phyloP scores from a whole-genome alignment of 1,140 invertebrate genomes.

The Drosophila sulfurigaster region DNA sequence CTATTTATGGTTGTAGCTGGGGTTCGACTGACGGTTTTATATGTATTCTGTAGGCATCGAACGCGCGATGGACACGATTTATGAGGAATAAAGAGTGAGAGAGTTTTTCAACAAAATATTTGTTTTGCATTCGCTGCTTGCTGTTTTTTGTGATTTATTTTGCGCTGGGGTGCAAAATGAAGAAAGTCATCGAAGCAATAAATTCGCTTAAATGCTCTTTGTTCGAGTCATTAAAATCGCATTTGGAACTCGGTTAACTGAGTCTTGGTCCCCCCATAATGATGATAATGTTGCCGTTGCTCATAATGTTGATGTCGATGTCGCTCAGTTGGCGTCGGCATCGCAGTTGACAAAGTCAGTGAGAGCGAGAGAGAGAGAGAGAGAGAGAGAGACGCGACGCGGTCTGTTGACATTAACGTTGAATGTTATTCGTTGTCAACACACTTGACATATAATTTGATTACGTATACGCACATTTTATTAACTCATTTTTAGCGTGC shows the following conservation, averaged over 20 bases:
- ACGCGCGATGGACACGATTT: conserved; percentile 7
- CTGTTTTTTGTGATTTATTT: neutral
- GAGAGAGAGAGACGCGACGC: neutral
- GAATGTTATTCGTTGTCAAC: conserved; percentile 78
- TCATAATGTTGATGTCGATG: conserved; percentile 34
- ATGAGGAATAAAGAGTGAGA: neutral
- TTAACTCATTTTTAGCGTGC: conserved; percentile 77
- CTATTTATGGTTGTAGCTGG: conserved; percentile 7
- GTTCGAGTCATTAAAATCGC: conserved; percentile 81
- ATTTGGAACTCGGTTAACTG: conserved; percentile 60
- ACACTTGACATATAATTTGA: conserved; percentile 84
- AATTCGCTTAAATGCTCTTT: conserved; percentile 78
- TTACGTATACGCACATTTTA: conserved; percentile 83
- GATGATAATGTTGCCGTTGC: conserved; percentile 31
- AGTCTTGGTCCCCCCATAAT: conserved; percentile 32
- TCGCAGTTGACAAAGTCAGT: neutral
- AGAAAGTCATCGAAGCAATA: conserved; percentile 62
- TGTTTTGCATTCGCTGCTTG: conserved; percentile 1
- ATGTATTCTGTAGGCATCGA: neutral
- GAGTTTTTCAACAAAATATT: conserved; percentile 19
- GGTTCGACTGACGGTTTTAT: neutral
- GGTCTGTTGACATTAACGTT: conserved; percentile 65
- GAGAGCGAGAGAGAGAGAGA: neutral
- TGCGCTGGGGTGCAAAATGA: neutral
- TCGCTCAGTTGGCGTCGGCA: neutral